Base-by-base conservation (phyloP, 2,888 invertebrate species). In the Pollenia amentaria region DNA sequence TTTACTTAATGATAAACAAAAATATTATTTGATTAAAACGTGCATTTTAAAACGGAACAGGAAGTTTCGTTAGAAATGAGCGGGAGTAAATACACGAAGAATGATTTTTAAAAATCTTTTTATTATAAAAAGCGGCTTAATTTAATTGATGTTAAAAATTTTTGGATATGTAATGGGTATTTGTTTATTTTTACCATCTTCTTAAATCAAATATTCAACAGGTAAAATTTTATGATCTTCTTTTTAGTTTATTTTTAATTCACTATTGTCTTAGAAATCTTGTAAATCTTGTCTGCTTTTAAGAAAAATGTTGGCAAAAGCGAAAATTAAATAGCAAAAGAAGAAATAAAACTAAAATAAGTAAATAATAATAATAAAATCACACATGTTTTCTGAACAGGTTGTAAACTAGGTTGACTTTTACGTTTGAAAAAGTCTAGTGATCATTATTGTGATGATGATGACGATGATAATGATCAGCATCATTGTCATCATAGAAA, bases 351-450 rank as follows among this genome's bases (percentile, higher is more conserved):
- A 29, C 1, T 10, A n/a, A 53, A 29, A 40, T 57, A 40, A 55
- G n/a, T 40, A 46, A 16, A n/a, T 21, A 42, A 40, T 16, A 62
- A 64, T 51, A 73, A 40, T 57, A 75, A 67, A 75, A 81, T 67
- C 75, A 76, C 75, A 67, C 75, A 76, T 69, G 64, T 67, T 82
- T 60, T 18, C 12, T 67, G 76, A 86, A 86, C 86, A 86, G 83
- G 86, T 86, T 86, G 79, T 72, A 83, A 86, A 79, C 79, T 86
- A 83, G 86, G 86, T 86, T 86, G 86, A 83, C 70, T 77, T 83
- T 77, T 77, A 76, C 46, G 38, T 55, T 6, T 55, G 38, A 46
- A n/a, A 48, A 16, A 12, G 57, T n/a, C n/a, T 65, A 16, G 67
- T 65, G 3, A 76, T 14, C 0, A 70, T 51, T 10, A 70, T 55